Conservation (phyloP, 92 coral and sea anemone species). For the Palythoa heliodiscus region DNA sequence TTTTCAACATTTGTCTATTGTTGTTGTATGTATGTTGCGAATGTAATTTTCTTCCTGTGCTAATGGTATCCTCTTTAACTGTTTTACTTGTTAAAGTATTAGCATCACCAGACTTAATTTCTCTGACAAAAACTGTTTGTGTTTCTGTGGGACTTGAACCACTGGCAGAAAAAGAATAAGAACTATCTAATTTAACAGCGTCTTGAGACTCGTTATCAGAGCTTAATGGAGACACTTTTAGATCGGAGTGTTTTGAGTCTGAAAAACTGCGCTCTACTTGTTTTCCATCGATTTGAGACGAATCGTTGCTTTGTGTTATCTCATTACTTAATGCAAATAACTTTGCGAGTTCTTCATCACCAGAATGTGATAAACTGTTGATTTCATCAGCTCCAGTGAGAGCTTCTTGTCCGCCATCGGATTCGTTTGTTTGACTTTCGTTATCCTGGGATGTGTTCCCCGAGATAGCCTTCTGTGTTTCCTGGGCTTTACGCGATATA, state of each 20-base stretch:
- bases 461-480: too few relatives aligned
- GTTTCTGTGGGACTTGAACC: not conserved
- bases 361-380: too few relatives aligned
- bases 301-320: not conserved
- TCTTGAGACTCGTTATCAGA: too few relatives aligned
- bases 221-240: not conserved
- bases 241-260: not conserved
- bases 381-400: too few relatives aligned
- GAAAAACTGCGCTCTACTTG: not conserved
- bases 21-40: not conserved
- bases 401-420: too few relatives aligned
- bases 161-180: conserved; percentile 1
- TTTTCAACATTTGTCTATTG: not conserved
- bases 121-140: not conserved
- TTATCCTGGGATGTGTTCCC: too few relatives aligned
- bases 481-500: too few relatives aligned
- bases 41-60: not conserved
- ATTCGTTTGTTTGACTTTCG: too few relatives aligned
- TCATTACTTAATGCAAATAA: not conserved
- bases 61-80: not conserved
- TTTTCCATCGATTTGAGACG: not conserved
- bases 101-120: not conserved
- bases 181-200: not conserved
- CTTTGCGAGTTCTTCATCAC: too few relatives aligned
- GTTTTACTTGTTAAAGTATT: not conserved